A percentile compares a stretch with the other conserved stretches of the same genome.
Conservation (phyloP, 2,113 vertebrate genomes). For the Trichomycterus rosablanca region DNA sequence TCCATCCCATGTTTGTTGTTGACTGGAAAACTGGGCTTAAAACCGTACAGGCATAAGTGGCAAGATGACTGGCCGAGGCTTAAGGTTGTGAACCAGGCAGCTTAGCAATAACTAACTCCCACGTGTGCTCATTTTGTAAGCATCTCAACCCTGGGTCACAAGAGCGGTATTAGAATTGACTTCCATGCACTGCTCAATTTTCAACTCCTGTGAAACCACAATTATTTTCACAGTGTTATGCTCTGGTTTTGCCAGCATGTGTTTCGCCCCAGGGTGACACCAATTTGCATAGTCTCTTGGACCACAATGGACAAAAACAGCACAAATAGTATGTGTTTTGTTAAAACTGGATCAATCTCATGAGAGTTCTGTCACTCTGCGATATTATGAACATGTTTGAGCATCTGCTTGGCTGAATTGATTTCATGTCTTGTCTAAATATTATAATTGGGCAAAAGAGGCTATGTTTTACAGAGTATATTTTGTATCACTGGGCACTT, state of each 20-base stretch:
- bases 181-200: conserved; percentile 22
- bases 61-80: background rate
- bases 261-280: conserved; percentile 12
- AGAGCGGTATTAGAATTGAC: conserved; percentile 34
- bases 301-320: conserved; percentile 19
- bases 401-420: conserved; percentile 30
- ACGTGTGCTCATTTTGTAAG: conserved; percentile 26
- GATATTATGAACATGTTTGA: conserved; percentile 34
- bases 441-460: conserved; percentile 23
- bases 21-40: too few relatives aligned
- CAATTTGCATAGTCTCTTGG: conserved; percentile 19
- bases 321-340: conserved; percentile 2
- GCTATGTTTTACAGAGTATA: conserved; percentile 10
- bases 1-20: too few relatives aligned
- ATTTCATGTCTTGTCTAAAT: conserved; percentile 28
- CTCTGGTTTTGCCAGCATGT: conserved; percentile 5
- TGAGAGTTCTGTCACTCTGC: conserved; percentile 21
- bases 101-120: conserved; percentile 28
- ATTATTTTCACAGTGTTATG: conserved; percentile 22
- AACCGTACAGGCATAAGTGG: too few relatives aligned
- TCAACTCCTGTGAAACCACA: conserved; percentile 17
- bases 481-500: conserved; percentile 6
- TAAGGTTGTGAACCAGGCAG: background rate
- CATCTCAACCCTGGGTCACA: conserved; percentile 19
- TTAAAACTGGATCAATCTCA: conserved; percentile 23